Conservation (phyloP, 2,113 vertebrate species). For the Onychostruthus taczanowskii region DNA sequence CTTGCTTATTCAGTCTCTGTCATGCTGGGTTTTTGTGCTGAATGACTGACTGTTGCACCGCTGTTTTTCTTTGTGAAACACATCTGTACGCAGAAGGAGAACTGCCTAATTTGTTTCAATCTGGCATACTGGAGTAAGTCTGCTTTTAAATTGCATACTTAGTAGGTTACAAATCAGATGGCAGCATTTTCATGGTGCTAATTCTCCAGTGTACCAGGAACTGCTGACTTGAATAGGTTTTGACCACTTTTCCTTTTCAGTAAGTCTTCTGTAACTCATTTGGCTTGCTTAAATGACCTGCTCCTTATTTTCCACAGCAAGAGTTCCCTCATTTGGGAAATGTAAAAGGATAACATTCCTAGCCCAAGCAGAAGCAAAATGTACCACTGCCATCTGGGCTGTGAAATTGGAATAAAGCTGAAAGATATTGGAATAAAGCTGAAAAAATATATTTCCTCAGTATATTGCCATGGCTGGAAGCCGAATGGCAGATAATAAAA, state of each 20-base stretch:
- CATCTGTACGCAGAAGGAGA: conserved; percentile 2
- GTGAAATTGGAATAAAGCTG: conserved; percentile 37
- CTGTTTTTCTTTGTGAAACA: neutral
- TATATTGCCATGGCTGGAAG: neutral
- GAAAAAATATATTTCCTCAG: neutral
- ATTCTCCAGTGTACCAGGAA: neutral
- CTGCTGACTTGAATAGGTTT: neutral
- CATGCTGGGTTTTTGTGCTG: neutral
- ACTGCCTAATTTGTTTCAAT: conserved; percentile 23
- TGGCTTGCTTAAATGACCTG: conserved; percentile 12
- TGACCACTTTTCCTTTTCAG: neutral
- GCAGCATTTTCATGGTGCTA: neutral
- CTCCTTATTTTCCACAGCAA: conserved; percentile 21
- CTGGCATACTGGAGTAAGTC: neutral
- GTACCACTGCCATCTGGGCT: conserved; percentile 32
- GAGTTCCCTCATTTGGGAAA: conserved; percentile 13
- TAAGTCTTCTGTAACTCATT: neutral
- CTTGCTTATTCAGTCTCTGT: neutral
- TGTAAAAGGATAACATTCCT: conserved; percentile 29
- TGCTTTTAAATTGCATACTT: neutral
- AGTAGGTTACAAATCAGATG: conserved; percentile 25
- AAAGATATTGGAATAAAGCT: conserved; percentile 29
- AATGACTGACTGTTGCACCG: neutral
- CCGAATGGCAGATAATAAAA: conserved; percentile 19
- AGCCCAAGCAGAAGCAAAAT: conserved; percentile 23